phyloP scores from a whole-genome alignment of 2,113 vertebrate genomes.

The Copsychus sechellarum region DNA sequence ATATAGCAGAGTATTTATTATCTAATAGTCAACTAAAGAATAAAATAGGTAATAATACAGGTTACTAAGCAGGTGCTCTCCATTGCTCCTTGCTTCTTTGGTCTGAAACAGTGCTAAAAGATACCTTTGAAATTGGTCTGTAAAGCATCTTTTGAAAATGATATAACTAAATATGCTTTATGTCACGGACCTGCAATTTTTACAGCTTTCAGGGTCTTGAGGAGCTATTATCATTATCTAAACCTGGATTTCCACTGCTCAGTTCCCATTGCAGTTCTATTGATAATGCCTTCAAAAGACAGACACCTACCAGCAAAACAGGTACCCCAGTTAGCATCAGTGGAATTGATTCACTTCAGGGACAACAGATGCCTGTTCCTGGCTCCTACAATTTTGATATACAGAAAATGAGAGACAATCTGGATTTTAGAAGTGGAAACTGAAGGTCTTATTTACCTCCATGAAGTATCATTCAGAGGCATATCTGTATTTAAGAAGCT shows the following conservation, averaged over 20 bases:
- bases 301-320: not conserved
- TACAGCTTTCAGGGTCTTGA: not conserved
- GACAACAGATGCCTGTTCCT: not conserved
- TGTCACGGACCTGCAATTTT: not conserved
- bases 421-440: not conserved
- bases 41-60: slow-evolving; percentile 1
- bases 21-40: not conserved
- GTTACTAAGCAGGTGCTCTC: not conserved
- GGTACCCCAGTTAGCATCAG: not conserved
- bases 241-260: slow-evolving; percentile 18
- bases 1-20: not conserved
- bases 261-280: not conserved
- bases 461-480: not conserved
- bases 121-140: not conserved
- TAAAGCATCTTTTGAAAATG: slow-evolving; percentile 22
- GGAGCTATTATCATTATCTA: slow-evolving; percentile 3
- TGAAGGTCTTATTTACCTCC: not conserved
- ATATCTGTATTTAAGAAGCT: not conserved
- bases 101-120: not conserved
- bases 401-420: not conserved
- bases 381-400: not conserved
- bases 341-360: not conserved
- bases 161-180: not conserved
- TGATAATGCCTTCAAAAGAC: slow-evolving; percentile 15
- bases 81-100: not conserved